These are phyloP conservation scores for Drosophila colorata DNA, from an alignment of 2,888 invertebrate genomes.

Conservation along the genomic window DNA sequence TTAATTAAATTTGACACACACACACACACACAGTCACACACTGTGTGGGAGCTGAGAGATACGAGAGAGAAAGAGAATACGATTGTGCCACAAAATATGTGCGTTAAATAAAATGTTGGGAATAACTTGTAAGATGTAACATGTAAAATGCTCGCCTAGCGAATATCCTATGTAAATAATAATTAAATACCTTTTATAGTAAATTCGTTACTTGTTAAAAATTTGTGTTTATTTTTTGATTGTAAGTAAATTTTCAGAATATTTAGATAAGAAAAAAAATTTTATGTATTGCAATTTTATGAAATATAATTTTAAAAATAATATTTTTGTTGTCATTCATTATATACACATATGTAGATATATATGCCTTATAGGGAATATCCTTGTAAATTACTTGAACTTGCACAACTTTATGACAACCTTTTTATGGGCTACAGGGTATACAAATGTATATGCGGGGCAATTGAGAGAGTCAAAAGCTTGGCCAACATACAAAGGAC, in stretches of 20 bases:
- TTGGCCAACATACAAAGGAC: slow-evolving; percentile 30
- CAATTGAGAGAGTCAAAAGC: slow-evolving; percentile 53
- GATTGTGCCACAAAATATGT: slow-evolving; percentile 35
- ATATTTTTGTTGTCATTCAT: no score
- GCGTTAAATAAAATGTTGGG: slow-evolving; percentile 33
- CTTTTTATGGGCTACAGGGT: slow-evolving; percentile 13
- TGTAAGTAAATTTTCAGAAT: no score
- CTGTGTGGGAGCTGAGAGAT: not conserved
- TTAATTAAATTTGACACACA: slow-evolving; percentile 53
- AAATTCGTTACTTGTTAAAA: not conserved
- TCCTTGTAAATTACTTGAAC: not conserved
- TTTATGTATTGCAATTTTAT: no score
- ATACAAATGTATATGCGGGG: slow-evolving; percentile 35
- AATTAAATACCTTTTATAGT: not conserved
- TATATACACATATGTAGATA: no score
- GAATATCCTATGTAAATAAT: slow-evolving; percentile 13
- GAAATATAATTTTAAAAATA: no score
- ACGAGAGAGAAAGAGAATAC: slow-evolving; percentile 14
- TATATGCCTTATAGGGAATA: no score
- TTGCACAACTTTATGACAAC: not conserved
- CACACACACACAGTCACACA: slow-evolving; percentile 5
- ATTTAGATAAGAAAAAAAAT: no score
- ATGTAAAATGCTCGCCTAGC: not conserved
- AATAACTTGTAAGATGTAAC: slow-evolving; percentile 6
- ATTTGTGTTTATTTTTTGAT: no score